Conservation (phyloP, 2,113 vertebrate genomes). For the Diphyllodes magnificus region DNA sequence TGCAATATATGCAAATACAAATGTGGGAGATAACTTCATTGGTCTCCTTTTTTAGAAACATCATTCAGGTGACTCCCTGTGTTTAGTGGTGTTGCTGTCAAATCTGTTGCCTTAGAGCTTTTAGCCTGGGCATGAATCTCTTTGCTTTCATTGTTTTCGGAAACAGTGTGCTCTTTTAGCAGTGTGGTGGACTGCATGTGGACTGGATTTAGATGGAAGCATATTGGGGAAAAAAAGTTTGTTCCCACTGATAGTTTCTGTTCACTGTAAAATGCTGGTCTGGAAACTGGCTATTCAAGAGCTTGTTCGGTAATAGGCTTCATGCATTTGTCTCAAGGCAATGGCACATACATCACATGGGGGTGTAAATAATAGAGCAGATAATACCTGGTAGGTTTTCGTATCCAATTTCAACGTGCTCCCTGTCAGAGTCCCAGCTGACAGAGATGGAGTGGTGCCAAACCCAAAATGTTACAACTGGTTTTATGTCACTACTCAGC, state of each 20-base stretch:
- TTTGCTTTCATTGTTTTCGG: background rate
- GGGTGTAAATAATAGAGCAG: background rate
- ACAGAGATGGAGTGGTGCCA: background rate
- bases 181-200: background rate
- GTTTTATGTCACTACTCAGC: background rate
- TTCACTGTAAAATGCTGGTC: background rate
- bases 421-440: background rate
- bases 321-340: background rate
- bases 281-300: background rate
- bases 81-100: background rate
- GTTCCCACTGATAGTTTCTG: background rate
- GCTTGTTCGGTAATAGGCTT: background rate
- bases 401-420: background rate
- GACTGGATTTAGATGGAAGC: background rate
- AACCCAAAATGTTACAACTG: background rate
- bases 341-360: background rate
- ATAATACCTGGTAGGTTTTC: background rate
- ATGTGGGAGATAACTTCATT: background rate
- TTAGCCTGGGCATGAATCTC: background rate
- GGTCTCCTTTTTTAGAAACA: background rate
- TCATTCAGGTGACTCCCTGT: background rate
- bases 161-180: fast-evolving
- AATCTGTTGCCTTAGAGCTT: background rate
- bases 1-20: background rate
- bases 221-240: background rate